Evolutionary conservation across 1,140 invertebrate species (phyloP).

Genomic region (Drosophila jambulina): DNA sequence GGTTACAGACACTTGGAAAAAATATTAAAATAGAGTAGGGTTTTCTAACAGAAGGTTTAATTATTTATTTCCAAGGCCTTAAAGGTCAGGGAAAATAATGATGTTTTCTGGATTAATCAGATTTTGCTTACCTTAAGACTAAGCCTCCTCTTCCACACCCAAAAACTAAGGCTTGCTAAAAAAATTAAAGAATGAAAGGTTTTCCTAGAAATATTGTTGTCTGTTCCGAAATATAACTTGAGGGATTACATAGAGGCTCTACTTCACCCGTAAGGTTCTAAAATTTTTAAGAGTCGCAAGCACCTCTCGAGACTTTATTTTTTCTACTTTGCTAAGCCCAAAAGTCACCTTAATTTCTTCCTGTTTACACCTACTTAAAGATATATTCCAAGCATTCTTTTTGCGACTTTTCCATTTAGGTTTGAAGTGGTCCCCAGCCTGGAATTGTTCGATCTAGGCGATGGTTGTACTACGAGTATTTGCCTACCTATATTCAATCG

Average conservation of each 20-base stretch:
- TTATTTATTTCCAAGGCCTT: neutral
- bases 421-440: constrained; percentile 3
- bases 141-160: no score
- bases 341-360: neutral
- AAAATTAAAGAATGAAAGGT: no score
- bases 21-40: neutral
- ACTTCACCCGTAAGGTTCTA: neutral
- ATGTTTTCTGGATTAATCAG: neutral
- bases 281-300: neutral
- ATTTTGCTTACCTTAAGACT: neutral
- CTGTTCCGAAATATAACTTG: neutral
- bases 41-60: no score
- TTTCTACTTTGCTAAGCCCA: no score
- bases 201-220: neutral
- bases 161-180: no score
- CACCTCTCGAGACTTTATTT: neutral
- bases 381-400: neutral
- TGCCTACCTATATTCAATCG: constrained; percentile 38
- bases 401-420: constrained; percentile 6
- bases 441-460: constrained; percentile 16
- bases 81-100: neutral
- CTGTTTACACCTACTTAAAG: neutral
- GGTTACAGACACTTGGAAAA: constrained; percentile 1
- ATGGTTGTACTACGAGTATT: constrained; percentile 18
- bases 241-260: neutral